Base-by-base conservation (phyloP, 1,140 invertebrate genomes). In the Yoshiicerus persimilis region DNA sequence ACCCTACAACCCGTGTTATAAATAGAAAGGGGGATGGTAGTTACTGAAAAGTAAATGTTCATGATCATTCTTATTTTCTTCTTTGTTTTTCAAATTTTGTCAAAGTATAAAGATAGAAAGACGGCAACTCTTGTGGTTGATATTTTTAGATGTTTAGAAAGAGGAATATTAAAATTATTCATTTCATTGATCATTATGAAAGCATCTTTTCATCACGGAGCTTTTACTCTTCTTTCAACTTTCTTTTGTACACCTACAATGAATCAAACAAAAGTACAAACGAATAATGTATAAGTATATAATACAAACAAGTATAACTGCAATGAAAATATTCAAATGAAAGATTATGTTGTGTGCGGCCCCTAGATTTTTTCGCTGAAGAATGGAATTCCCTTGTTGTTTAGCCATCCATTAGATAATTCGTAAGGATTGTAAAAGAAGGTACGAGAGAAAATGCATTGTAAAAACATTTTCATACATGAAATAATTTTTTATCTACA, bases 371-470 rank as follows among this genome's bases (percentile, higher is more conserved):
- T 64, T 36, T 77, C 13, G 30, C 32, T 77, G 34, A 13, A 77
- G 27, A 77, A 30, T 25, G 23, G 32, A 77, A 77, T 77, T 77
- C 70, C 32, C 70, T 77, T 77, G 70, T 77, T 77, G 70, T 77
- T 77, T 36, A 77, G 70, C 70, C 70, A 77, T 77, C 70, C 75
- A 80, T 80, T 80, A 80, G 75, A 38, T 80, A 80, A 80, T 80
- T 80, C 75, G 75, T 80, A 38, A 80, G 38, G 75, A 80, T 80
- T 80, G 75, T 80, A 80, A 36, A 80, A 34, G 75, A 34, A 38
- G 32, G 32, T 36, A 80, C 36, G 23, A 80, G 70, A 30, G 34
- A 80, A 80, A 80, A 80, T 38, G 20, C 32, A 80, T 80, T 80
- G 75, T 80, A 80, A 80, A 75, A 80, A 80, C 75, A 80, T 80